Conservation (phyloP, 2,797 vertebrate genomes). For the Leptatherina wallacei region DNA sequence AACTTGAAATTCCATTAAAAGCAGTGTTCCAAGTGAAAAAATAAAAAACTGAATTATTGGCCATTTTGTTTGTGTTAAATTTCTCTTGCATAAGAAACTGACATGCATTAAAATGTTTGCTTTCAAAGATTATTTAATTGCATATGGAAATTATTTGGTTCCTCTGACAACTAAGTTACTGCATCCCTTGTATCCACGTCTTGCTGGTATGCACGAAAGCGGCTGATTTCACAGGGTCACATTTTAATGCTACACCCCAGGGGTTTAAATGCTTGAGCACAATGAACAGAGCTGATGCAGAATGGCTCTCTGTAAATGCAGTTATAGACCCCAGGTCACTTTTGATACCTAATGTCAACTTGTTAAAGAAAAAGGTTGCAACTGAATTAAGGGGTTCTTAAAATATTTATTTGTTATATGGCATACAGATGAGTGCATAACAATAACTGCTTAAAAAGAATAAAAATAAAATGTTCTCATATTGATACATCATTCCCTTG, state of each 20-base stretch:
- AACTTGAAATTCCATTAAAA: slow-evolving; percentile 6
- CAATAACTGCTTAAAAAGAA: not conserved
- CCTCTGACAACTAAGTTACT: slow-evolving; percentile 44
- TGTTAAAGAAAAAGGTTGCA: slow-evolving; percentile 12
- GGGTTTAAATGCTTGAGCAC: slow-evolving; percentile 58
- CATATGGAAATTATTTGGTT: slow-evolving; percentile 44
- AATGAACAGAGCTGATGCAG: slow-evolving; percentile 70
- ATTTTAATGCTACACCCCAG: slow-evolving; percentile 65
- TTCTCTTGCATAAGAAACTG: not conserved
- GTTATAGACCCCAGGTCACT: slow-evolving; percentile 19
- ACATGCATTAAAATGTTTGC: not conserved
- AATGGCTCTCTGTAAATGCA: slow-evolving; percentile 42
- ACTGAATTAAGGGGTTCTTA: slow-evolving; percentile 23
- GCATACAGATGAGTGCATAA: not conserved
- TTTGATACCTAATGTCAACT: slow-evolving; percentile 41
- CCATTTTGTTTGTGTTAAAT: not conserved
- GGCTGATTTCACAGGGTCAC: slow-evolving; percentile 76
- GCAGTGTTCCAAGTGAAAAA: not conserved
- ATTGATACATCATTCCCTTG: not conserved
- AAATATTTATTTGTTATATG: slow-evolving; percentile 36
- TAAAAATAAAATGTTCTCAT: not conserved
- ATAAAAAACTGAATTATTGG: not conserved
- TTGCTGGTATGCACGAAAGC: slow-evolving; percentile 68
- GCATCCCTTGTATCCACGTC: slow-evolving; percentile 39
- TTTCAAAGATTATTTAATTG: slow-evolving; percentile 23